Base-by-base conservation (phyloP, 2,113 vertebrate genomes). In the Platycercus adscitus region DNA sequence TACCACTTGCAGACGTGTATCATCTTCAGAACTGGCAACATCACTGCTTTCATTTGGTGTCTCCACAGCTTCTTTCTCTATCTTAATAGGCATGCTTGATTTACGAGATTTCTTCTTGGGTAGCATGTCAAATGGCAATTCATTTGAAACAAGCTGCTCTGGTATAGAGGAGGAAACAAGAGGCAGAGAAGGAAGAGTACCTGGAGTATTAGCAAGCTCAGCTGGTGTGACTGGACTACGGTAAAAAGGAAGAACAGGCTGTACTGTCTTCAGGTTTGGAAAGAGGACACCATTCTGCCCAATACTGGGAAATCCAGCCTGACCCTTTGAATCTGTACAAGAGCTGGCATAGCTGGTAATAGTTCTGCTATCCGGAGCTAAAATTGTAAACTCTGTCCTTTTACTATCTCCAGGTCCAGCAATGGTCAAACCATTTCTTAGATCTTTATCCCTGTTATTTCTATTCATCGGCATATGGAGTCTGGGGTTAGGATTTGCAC, bases 91-190 rank as follows among this genome's bases (percentile, higher is more conserved):
- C 99, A 99, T 99, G 66, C 99, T 99, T 25, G 99, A 99, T 94
- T 99, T 99, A 2, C 99, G 98, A n/a, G 99, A 99, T 77, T 99
- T 99, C 97, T 99, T 99, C 98, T 99, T 99, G 90, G 99, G 99
- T 79, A 99, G 96, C 4, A 96, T 90, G 31, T 99, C 99, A 10
- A 97, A 95, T 11, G 97, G 98, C 58, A 89, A 93, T 41, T 99
- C 98, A 2, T 96, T 97, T 56, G 97, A 96, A 31, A 96, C 39
- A 29, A 98, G 97, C 90, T 99, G 99, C 44, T 99, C 96, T 3
- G 98, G 98, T 93, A 99, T 97, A 0, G 99, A 99, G 18, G 99
- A 99, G 11, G 99, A 99, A 88, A 99, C 89, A 25, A 99, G 97
- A 16, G 99, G 99, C 66, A 99, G 98, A 11, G 99, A 99, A 56